Evolutionary conservation across 37 sponge, comb jelly and placozoan genomes (phyloP).

Genomic region (Oopsacas minuta): DNA sequence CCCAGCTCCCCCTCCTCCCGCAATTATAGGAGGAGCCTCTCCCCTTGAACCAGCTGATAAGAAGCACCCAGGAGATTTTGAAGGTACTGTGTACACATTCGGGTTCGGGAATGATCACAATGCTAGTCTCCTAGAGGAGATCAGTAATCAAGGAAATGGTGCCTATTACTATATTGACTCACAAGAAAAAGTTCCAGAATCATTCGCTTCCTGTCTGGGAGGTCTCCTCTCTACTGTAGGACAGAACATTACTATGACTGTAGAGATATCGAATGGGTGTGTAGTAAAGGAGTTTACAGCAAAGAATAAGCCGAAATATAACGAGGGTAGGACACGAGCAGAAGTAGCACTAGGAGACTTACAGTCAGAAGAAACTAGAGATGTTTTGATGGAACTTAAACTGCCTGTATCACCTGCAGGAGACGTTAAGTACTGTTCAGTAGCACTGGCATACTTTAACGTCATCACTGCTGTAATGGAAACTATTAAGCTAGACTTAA

Average conservation of each 20-base stretch:
- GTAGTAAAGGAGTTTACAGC: constrained; percentile 41
- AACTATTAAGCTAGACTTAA: constrained; percentile 23
- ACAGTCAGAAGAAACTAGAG: constrained; percentile 79
- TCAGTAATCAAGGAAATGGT: constrained; percentile 62
- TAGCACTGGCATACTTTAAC: constrained; percentile 66
- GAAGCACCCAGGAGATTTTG: constrained; percentile 24
- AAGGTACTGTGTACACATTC: constrained; percentile 80
- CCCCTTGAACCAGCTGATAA: not conserved
- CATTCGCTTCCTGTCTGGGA: constrained; percentile 87
- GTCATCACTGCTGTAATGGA: constrained; percentile 56
- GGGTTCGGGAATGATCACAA: constrained; percentile 81
- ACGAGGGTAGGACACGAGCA: constrained; percentile 30
- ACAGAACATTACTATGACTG: constrained; percentile 62
- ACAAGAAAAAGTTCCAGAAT: constrained; percentile 70
- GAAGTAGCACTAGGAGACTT: constrained; percentile 63
- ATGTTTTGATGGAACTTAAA: constrained; percentile 54
- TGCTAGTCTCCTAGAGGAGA: constrained; percentile 54
- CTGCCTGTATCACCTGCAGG: constrained; percentile 34
- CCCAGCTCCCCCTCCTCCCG: not conserved
- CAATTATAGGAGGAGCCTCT: not conserved
- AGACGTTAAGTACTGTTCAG: not conserved
- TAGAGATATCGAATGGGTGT: constrained; percentile 33
- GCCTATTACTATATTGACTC: constrained; percentile 80
- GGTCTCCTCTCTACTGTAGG: constrained; percentile 79
- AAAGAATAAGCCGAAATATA: constrained; percentile 37